Evolutionary conservation across 2,113 vertebrate species (phyloP).

Genomic region (Chloroceryle aenea): DNA sequence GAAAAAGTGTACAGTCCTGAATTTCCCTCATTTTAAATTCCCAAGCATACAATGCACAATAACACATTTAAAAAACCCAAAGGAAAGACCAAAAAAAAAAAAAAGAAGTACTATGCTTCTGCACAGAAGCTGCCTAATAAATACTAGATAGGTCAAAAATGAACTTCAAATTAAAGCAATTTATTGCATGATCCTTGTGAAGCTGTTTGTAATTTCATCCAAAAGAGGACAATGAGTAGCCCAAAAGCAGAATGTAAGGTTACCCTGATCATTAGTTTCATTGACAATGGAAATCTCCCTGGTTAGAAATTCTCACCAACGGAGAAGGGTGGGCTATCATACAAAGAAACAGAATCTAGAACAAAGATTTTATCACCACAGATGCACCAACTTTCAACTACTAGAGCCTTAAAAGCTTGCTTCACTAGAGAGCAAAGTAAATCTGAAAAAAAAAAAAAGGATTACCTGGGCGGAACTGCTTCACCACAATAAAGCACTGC

Average conservation of each 20-base stretch:
- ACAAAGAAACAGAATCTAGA: constrained; percentile 37
- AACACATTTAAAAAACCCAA: neutral
- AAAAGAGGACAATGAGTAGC: neutral
- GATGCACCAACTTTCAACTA: constrained; percentile 53
- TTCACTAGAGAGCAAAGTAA: constrained; percentile 43
- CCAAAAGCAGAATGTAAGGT: neutral
- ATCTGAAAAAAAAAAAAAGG: constrained; percentile 42
- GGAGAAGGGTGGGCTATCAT: neutral
- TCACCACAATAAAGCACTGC: constrained; percentile 91
- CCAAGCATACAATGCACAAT: neutral
- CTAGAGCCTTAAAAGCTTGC: constrained; percentile 46
- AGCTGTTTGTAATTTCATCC: neutral
- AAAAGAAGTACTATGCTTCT: neutral
- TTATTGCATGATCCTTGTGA: neutral
- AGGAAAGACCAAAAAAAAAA: neutral
- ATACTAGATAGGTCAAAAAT: neutral
- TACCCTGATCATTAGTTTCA: neutral
- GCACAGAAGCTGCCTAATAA: neutral
- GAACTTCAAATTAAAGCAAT: neutral
- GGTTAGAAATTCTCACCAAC: constrained; percentile 21
- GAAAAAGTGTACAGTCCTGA: neutral
- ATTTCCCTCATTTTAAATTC: neutral
- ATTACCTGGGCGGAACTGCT: constrained; percentile 94
- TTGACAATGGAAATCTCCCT: constrained; percentile 42
- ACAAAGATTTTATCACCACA: constrained; percentile 55